Base-by-base conservation (phyloP, 2,888 invertebrate genomes). In the Drosophila maculinotata region DNA sequence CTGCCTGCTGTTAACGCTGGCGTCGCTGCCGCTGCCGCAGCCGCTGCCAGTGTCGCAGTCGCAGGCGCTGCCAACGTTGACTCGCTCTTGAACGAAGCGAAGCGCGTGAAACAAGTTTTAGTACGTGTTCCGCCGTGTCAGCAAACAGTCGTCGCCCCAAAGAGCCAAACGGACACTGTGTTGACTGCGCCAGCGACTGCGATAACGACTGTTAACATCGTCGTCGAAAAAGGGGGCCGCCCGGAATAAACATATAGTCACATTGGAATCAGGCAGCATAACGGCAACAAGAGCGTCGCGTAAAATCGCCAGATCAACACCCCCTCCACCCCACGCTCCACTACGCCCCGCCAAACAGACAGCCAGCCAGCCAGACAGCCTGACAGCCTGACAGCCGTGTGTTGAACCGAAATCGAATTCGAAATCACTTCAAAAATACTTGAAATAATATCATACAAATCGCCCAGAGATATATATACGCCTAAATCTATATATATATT, bases 91-190 rank as follows among this genome's bases (percentile, higher is more conserved):
- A 67, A 59, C 58, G 48, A 59, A 69, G 65, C 72, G 47, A 42
- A 53, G 60, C 81, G 79, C 62, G 48, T 76, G 73, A 83, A 90
- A 90, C 89, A 88, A 89, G 88, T 90, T 90, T 90, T 90, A 91
- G 90, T 91, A 90, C 91, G 90, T 90, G 89, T 90, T 90, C 90
- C 90, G 90, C 89, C 90, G 90, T 89, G 90, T 89, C 83, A 89
- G 91, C 88, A 90, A 89, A 85, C 91, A 90, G 90, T 90, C 91
- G 85, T 70, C 56, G 60, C 49, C 45, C 58, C 31, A 69, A 48
- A 45, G 25, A 35, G 30, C 35, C 20, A 14, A 59, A 45, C 59
- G 58, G 58, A 70, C 64, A 47, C 64, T 35, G 25, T 33, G 45
- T 28, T n/a, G n/a, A n/a, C 25, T 54, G 25, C n/a, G 36, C 14